These are phyloP conservation scores for Fragum fragum DNA, from an alignment of 2,888 invertebrate species.

Conservation along the genomic window DNA sequence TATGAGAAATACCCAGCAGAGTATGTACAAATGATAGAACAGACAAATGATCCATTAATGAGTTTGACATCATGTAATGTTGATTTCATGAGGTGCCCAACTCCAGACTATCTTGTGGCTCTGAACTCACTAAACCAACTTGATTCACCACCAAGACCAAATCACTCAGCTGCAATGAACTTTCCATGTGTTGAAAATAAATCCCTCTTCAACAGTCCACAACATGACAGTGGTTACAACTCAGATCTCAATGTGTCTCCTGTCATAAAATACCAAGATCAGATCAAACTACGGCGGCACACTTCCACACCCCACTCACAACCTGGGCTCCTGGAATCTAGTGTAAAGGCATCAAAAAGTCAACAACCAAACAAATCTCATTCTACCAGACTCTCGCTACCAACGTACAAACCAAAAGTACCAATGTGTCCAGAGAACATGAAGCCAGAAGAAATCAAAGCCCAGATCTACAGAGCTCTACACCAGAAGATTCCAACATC, in stretches of 20 bases:
- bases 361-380: not conserved
- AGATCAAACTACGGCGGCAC: conserved; percentile 4
- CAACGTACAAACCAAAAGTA: conserved; percentile 8
- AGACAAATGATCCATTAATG: conserved; percentile 43
- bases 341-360: not conserved
- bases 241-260: conserved; percentile 72
- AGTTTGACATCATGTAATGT: conserved; percentile 33
- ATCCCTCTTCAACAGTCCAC: not conserved
- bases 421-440: conserved; percentile 32
- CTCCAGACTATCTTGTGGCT: conserved; percentile 71
- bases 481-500: not conserved
- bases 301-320: conserved; percentile 53
- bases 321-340: conserved; percentile 24
- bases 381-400: not conserved
- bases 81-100: conserved; percentile 71
- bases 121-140: conserved; percentile 63
- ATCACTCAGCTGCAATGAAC: conserved; percentile 50
- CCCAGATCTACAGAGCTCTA: conserved; percentile 21
- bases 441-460: conserved; percentile 24
- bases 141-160: conserved; percentile 62
- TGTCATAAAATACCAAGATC: conserved; percentile 56
- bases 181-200: conserved; percentile 22
- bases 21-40: conserved; percentile 28
- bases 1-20: conserved; percentile 2
- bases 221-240: conserved; percentile 75